Evolutionary conservation across 2,888 invertebrate species (phyloP), one percentile per base, ranked within the genome.

Genomic region (Pheosia tremula): DNA sequence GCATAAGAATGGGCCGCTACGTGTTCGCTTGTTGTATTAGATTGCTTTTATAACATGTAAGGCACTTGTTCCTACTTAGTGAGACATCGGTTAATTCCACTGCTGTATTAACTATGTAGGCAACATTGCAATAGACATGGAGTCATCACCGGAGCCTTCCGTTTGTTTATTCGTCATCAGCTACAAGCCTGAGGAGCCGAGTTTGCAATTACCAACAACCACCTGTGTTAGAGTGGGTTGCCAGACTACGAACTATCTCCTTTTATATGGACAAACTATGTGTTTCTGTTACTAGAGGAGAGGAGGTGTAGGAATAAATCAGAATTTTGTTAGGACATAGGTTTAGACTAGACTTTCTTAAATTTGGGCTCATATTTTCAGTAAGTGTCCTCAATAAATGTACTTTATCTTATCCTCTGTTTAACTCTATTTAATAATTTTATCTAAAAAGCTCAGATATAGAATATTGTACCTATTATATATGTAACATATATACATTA

Each of bases 111-210:
- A 49, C 49, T n/a, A n/a, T 49, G 7, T 3, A 13, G n/a, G n/a
- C 49, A 49, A 24, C 8, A 13, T 7, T 24, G 50, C 3, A 50
- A 24, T 24, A n/a, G n/a, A n/a, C 50, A 50, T 0, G 5, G n/a
- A 13, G 11, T 24, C 24, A 24, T 24, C 24, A 24, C 24, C 24
- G 24, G 4, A 49, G n/a, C n/a, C 13, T 5, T 47, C 47, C n/a
- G 49, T 49, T 24, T 24, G 49, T 49, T 49, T n/a, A 7, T 11
- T 49, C 49, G 10, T 50, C 9, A 6, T 24, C 47, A 50, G 55
- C 61, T 60, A 24, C 58, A 2, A 24, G 2, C 24, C 43, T 57
- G 53, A 57, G 59, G 47, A n/a, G 24, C 5, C 7, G 50, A 9
- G 5, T 3, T 13, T n/a, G 11, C 39, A 39, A 7, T 39, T 7